Base-by-base conservation (phyloP, 1,140 invertebrate genomes). In the Heliconius melpomene region DNA sequence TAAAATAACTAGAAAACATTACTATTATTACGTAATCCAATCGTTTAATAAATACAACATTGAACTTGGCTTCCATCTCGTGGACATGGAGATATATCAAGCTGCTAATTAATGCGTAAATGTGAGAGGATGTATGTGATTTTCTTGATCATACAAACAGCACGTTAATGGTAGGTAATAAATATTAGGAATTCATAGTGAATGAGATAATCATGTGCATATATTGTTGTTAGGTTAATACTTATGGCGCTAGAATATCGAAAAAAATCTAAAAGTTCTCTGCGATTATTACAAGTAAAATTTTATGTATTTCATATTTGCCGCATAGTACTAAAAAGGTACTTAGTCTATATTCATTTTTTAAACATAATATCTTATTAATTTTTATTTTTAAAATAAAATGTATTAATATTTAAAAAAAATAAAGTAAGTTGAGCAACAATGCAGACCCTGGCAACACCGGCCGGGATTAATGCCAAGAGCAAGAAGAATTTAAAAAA, bases 41-140 rank as follows among this genome's bases (percentile, higher is more conserved):
- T 72, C 46, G 70, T 52, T 77, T 77, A 72, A 77, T 72, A 77
- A 77, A 76, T 76, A 77, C 76, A 77, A 20, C 79, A 80, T 80
- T 80, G 79, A 80, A 77, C 79, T 80, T 80, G 75, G 79, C 71
- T 73, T 54, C 52, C 38, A 77, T 72, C 26, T 38, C 71, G 75
- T 54, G 71, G 76, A 77, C 75, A 52, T 74, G 38, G 29, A 77
- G 52, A 72, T 77, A 77, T 40, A 77, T 73, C 75, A 80, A 9
- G 38, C 75, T 57, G 74, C 75, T 80, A 80, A 80, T 80, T 80
- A 80, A 80, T 80, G 79, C 38, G 70, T 77, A 80, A 80, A 80
- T 80, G 77, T 80, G 26, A 36, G 75, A 54, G 52, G 54, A 77
- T 54, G 11, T 77, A 36, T 80, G 72, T 72, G 79, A 77, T 80